Base-by-base conservation (phyloP, 2,113 vertebrate genomes). In the Stigmatopora nigra region DNA sequence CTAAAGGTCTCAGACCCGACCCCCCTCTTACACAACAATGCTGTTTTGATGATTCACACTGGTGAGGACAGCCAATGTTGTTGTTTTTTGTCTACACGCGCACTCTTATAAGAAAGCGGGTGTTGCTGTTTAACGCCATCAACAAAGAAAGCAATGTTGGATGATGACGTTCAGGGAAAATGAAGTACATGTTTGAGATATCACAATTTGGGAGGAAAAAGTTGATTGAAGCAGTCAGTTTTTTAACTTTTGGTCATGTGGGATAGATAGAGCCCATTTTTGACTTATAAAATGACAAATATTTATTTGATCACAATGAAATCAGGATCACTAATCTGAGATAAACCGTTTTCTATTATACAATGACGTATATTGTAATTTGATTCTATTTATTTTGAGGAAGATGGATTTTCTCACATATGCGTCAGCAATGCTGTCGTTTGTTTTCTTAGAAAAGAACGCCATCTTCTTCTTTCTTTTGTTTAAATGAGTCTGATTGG, bases 1-100 rank as follows among this genome's bases (percentile, higher is more conserved):
- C 58, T 78, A 75, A 80, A 89, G 79, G 78, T 83, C 87, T 83
- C 85, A 14, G 41, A 12, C n/a, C 49, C 49, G 15, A 6, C 49
- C 9, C 7, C 10, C 35, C 6, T 14, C 57, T 61, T 41, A 20
- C 17, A n/a, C 10, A 63, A 44, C n/a, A 62, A n/a, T 10, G 8
- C 16, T 63, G 61, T 62, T 48, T 31, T 15, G 46, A 63, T 49
- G 22, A 49, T 44, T 61, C 59, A 61, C 11, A 3, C n/a, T 12
- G 59, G 38, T 20, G 59, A 15, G 61, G 57, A 59, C 46, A 72
- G 67, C 65, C 22, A 61, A 68, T 81, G 69, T 61, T 63, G 68
- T 79, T 80, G 76, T 84, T 78, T 78, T 72, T 78, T 53, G 64
- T 68, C 63, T 65, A 64, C 62, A 71, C 63, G 47, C 25, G 17